Evolutionary conservation across 2,888 invertebrate species (phyloP).

Genomic region (Pristionchus mayeri): DNA sequence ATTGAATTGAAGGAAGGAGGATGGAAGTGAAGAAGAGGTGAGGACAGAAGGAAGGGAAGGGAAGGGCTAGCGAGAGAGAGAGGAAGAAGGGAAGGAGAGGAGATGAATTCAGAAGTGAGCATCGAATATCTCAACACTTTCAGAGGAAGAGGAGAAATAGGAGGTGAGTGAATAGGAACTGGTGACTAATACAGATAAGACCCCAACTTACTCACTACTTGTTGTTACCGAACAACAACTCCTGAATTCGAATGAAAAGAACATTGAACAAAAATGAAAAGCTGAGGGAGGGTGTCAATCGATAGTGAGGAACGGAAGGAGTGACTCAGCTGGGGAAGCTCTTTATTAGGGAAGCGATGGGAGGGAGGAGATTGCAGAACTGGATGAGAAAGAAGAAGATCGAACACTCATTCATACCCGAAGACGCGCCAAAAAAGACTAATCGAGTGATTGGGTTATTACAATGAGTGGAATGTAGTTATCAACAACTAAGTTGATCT

Average conservation of each 20-base stretch:
- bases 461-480: no score
- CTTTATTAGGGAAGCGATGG: conserved; percentile 24
- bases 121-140: not conserved
- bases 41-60: conserved; percentile 6
- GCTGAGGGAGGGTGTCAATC: not conserved
- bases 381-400: not conserved
- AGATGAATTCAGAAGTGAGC: conserved; percentile 1
- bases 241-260: not conserved
- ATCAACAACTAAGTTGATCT: no score
- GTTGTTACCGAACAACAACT: not conserved
- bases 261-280: not conserved
- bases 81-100: conserved; percentile 11
- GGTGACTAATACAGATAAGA: conserved; percentile 15
- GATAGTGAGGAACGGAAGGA: not conserved
- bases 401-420: not conserved
- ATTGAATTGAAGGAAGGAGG: not conserved
- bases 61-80: not conserved
- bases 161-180: not conserved
- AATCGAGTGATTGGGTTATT: no score
- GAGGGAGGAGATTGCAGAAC: conserved; percentile 18
- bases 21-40: conserved; percentile 23
- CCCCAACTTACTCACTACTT: not conserved
- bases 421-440: no score
- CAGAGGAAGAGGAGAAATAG: not conserved
- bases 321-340: conserved; percentile 16